Conservation (phyloP, 2,113 vertebrate species). For the Gallinago media region DNA sequence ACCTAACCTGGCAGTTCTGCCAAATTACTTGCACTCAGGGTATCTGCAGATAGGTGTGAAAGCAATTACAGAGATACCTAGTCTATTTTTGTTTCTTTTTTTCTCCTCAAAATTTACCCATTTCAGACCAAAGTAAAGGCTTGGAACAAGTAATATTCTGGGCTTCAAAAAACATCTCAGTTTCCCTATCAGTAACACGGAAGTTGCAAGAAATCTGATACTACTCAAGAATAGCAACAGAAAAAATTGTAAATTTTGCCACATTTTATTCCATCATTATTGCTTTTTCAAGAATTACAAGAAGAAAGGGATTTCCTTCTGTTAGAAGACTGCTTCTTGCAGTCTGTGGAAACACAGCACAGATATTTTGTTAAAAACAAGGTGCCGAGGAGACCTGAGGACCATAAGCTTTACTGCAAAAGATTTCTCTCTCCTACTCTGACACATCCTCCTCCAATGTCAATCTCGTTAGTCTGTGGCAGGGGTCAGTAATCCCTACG, state of each 20-base stretch:
- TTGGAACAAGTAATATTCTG: not conserved
- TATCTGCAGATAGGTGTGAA: conserved; percentile 17
- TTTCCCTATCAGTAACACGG: not conserved
- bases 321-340: not conserved
- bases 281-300: not conserved
- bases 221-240: not conserved
- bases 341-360: not conserved
- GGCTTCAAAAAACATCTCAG: not conserved
- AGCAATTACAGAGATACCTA: not conserved
- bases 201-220: conserved; percentile 12
- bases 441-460: not conserved
- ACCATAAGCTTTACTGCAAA: not conserved
- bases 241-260: not conserved
- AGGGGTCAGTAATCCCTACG: not conserved
- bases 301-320: conserved; percentile 23
- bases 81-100: not conserved
- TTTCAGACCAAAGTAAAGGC: not conserved
- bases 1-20: not conserved
- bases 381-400: conserved; percentile 10
- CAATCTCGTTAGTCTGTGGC: not conserved
- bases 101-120: not conserved
- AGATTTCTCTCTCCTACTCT: not conserved
- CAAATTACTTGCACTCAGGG: not conserved
- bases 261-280: not conserved
- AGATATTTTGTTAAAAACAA: not conserved